Percentiles rank a stretch among this genome's conserved stretches.
These are phyloP conservation scores for Cryptocephalus moraei DNA, from an alignment of 2,888 invertebrate genomes.

Conservation along the genomic window DNA sequence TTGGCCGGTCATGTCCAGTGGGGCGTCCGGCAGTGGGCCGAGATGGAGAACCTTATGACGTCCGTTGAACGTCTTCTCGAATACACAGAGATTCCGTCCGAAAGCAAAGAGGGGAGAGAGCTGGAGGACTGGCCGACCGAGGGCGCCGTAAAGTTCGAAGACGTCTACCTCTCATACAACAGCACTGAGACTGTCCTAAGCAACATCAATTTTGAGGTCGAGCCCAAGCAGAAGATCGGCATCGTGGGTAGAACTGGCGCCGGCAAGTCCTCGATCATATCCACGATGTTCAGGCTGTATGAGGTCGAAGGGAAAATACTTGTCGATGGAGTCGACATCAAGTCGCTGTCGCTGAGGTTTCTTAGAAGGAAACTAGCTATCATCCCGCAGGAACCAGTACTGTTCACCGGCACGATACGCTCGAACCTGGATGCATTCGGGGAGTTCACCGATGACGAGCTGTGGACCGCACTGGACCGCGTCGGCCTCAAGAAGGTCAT, in stretches of 20 bases:
- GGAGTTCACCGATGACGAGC: constrained; percentile 18
- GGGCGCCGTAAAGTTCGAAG: constrained; percentile 56
- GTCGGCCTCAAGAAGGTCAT: constrained; percentile 41
- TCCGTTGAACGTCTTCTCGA: constrained; percentile 70
- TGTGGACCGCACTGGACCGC: constrained; percentile 23
- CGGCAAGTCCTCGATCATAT: constrained; percentile 66
- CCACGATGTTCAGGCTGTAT: constrained; percentile 70
- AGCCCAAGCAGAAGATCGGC: constrained; percentile 61
- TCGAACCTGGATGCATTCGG: constrained; percentile 23
- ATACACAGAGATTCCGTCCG: constrained; percentile 38
- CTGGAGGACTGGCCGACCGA: constrained; percentile 60
- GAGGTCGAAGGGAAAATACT: constrained; percentile 63
- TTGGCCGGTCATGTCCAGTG: constrained; percentile 57
- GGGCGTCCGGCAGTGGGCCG: constrained; percentile 74
- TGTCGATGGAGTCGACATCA: constrained; percentile 69
- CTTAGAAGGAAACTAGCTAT: constrained; percentile 67
- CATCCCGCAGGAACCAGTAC: constrained; percentile 75
- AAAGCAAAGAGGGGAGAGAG: constrained; percentile 35
- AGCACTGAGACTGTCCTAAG: constrained; percentile 62
- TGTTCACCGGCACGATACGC: constrained; percentile 59
- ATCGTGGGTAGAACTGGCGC: constrained; percentile 80
- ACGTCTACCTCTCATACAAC: constrained; percentile 62
- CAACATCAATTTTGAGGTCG: constrained; percentile 53
- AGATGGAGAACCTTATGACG: constrained; percentile 71
- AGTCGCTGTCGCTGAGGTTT: constrained; percentile 57